Percentiles rank a stretch among this genome's conserved stretches.
These are phyloP conservation scores for Metopia argyrocephala DNA, from an alignment of 2,888 invertebrate genomes.

Conservation along the genomic window DNA sequence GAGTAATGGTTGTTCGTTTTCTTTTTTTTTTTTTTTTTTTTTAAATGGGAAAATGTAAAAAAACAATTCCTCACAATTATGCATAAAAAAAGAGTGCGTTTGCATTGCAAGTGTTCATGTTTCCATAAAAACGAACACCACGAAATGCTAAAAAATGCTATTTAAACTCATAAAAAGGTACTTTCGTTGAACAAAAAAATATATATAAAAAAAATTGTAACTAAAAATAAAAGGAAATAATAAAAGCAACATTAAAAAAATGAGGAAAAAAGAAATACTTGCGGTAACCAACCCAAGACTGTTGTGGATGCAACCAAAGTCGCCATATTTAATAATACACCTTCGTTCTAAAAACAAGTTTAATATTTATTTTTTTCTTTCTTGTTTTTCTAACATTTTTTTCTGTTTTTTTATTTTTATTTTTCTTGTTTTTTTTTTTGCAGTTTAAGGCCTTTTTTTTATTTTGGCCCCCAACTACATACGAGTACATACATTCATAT, in stretches of 20 bases:
- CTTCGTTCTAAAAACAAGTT: slow-evolving; percentile 50
- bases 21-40: no score
- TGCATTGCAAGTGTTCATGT: slow-evolving; percentile 62
- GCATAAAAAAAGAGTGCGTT: slow-evolving; percentile 46
- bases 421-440: background rate
- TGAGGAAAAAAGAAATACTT: slow-evolving; percentile 1
- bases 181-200: slow-evolving; percentile 24
- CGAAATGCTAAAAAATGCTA: slow-evolving; percentile 10
- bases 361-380: slow-evolving; percentile 16
- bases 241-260: slow-evolving; percentile 12
- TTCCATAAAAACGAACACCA: slow-evolving; percentile 66
- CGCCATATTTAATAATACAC: slow-evolving; percentile 72
- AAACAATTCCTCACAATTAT: background rate
- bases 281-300: slow-evolving; percentile 37
- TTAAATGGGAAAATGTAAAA: background rate
- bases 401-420: background rate
- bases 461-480: slow-evolving; percentile 18
- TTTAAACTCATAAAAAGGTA: no score
- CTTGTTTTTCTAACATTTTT: background rate
- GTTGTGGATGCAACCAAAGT: slow-evolving; percentile 37
- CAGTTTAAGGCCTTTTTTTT: background rate
- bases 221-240: slow-evolving; percentile 4
- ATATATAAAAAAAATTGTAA: slow-evolving; percentile 1
- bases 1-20: no score
- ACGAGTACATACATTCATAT: no score